A percentile compares a stretch with the other conserved stretches of the same genome.
phyloP scores from a whole-genome alignment of 2,113 vertebrate genomes.

The Xenopus laevis region DNA sequence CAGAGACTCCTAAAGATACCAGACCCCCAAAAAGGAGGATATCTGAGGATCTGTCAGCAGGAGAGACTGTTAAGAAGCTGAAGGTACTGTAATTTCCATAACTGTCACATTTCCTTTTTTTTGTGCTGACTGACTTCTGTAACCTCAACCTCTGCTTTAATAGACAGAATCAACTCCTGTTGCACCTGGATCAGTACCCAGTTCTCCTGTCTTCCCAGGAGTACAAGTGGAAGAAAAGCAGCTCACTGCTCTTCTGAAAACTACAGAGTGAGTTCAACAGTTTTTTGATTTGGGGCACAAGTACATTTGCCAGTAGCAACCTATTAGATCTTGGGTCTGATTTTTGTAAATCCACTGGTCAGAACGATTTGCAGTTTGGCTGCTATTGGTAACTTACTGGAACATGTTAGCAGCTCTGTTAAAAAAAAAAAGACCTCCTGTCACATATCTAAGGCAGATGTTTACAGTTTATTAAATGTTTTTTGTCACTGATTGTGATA shows the following conservation, averaged over 20 bases:
- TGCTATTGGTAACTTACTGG: no score
- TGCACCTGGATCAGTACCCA: slow-evolving; percentile 73
- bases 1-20: slow-evolving; percentile 73
- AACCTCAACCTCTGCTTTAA: no score
- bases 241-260: slow-evolving; percentile 71
- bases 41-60: slow-evolving; percentile 79
- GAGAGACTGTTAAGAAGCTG: slow-evolving; percentile 78
- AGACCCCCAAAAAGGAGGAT: slow-evolving; percentile 80
- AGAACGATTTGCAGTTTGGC: no score
- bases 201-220: slow-evolving; percentile 80
- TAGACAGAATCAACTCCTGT: slow-evolving; percentile 67
- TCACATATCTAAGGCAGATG: no score
- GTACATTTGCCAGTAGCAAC: no score
- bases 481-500: no score
- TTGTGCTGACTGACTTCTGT: neutral
- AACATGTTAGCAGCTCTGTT: no score
- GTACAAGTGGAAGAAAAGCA: slow-evolving; percentile 81
- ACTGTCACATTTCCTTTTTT: neutral
- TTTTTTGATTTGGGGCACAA: neutral
- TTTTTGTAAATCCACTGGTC: no score
- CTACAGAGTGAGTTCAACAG: slow-evolving; percentile 77
- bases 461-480: no score
- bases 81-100: slow-evolving; percentile 61
- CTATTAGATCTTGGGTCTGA: no score
- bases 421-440: no score